Base-by-base conservation (phyloP, 2,888 invertebrate genomes). In the Scaeva pyrastri region DNA sequence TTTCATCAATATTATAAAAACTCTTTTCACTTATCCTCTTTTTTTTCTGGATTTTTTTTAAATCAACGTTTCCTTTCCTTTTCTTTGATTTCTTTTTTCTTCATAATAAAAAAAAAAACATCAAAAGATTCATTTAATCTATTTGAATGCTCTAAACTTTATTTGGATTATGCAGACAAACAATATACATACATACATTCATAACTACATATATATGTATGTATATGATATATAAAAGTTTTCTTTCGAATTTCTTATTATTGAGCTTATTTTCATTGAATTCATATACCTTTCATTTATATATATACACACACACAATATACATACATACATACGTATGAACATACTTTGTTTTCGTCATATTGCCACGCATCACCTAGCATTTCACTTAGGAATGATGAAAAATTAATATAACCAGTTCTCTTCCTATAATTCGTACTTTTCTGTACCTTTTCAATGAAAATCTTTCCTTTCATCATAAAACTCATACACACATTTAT, bases 391-490 rank as follows among this genome's bases (percentile, higher is more conserved):
- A 56, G 48, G 36, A 66, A 72, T 58, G 43, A 66, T 76, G 72
- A 72, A 73, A 82, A 70, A 62, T 77, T 73, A 77, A 83, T 73
- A 70, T 62, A 77, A 73, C 62, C 60, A 41, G 31, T 45, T 48
- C 14, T 19, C 50, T 58, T 31, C 6, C 31, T 31, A 31, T 31
- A 31, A 31, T 8, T 31, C 31, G 31, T 31, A 52, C 52, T 7
- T 31, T 6, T 31, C 12, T 12, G 39, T 10, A 64, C 62, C 23
- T 68, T 64, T 64, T 64, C 64, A 55, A 26, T 3, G 11, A 48
- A 48, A 76, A 68, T 76, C 36, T 16, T 26, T 55, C 55, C 62
- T 68, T 23, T 36, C 68, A 60, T 60, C 56, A 56, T 50, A 52
- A 52, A 23, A 23, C 10, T 56, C 64, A 12, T 62, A 60, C 19